Evolutionary conservation across 1,140 invertebrate species (phyloP).

Genomic region (Drosophila hydei): DNA sequence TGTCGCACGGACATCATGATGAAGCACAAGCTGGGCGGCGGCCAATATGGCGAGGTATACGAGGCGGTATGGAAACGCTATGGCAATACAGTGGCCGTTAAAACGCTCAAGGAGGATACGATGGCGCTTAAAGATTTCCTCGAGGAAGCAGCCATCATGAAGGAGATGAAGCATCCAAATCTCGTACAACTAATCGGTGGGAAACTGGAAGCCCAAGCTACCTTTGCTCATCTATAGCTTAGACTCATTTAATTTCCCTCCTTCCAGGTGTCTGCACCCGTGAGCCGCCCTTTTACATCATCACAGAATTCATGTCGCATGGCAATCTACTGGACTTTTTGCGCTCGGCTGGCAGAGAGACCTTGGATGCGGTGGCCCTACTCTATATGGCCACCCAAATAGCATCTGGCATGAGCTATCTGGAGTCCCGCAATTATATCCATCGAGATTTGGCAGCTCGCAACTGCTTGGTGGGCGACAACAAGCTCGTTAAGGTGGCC

Average conservation of each 20-base stretch:
- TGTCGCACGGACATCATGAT: constrained; percentile 99
- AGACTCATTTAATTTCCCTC: neutral
- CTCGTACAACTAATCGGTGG: constrained; percentile 96
- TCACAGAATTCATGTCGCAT: constrained; percentile 99
- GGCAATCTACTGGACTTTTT: constrained; percentile 99
- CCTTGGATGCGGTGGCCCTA: constrained; percentile 96
- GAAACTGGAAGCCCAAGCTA: constrained; percentile 12
- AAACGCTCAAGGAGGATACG: constrained; percentile 99
- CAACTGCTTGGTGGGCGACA: constrained; percentile 99
- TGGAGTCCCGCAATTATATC: constrained; percentile 98
- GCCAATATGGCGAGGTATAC: constrained; percentile 99
- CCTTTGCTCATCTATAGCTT: neutral
- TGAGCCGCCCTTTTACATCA: constrained; percentile 99
- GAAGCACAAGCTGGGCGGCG: constrained; percentile 98
- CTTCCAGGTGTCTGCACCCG: constrained; percentile 94
- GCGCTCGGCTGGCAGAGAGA: constrained; percentile 93
- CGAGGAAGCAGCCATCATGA: constrained; percentile 99
- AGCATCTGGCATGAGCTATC: constrained; percentile 98
- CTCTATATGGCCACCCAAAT: constrained; percentile 99
- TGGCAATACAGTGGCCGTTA: constrained; percentile 97
- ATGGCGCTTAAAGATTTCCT: constrained; percentile 99
- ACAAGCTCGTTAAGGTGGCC: constrained; percentile 97
- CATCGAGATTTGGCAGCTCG: constrained; percentile 99
- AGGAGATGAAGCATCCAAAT: constrained; percentile 99
- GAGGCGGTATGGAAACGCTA: constrained; percentile 99